A percentile compares a stretch with the other conserved stretches of the same genome.
Evolutionary conservation across 2,797 vertebrate species (phyloP).

Genomic region (Alectoris magna): DNA sequence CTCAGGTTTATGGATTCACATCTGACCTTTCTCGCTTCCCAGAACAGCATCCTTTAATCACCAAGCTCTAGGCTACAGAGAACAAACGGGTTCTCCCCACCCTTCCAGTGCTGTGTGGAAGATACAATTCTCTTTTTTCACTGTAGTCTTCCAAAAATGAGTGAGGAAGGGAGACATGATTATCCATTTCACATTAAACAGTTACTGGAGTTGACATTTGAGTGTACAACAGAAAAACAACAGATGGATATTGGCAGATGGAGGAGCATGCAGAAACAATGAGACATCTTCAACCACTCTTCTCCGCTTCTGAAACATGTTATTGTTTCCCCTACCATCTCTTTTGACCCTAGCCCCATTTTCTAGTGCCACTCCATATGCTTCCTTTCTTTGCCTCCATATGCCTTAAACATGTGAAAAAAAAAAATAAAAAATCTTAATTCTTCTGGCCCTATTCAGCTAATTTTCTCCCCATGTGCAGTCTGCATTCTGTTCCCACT

Average conservation of each 20-base stretch:
- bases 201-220: constrained; percentile 66
- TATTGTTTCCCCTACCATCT: constrained; percentile 69
- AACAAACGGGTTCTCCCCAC: background rate
- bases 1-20: constrained; percentile 65
- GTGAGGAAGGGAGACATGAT: constrained; percentile 30
- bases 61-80: background rate
- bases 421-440: background rate
- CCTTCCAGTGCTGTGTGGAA: background rate
- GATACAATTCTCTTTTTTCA: fast-evolving
- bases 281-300: constrained; percentile 58
- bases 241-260: constrained; percentile 74
- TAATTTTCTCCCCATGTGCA: background rate
- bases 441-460: background rate
- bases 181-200: constrained; percentile 63
- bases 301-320: constrained; percentile 55
- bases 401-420: constrained; percentile 39
- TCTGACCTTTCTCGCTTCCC: constrained; percentile 62
- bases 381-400: constrained; percentile 58
- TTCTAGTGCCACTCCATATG: constrained; percentile 62
- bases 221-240: constrained; percentile 65
- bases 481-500: background rate
- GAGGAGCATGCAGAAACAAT: constrained; percentile 69
- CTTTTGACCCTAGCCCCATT: constrained; percentile 45
- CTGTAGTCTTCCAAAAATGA: background rate
- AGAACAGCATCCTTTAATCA: constrained; percentile 60